A percentile compares a stretch with the other conserved stretches of the same genome.
These are phyloP conservation scores for Leucosticte australis DNA, from an alignment of 2,113 vertebrate genomes.

Conservation along the genomic window DNA sequence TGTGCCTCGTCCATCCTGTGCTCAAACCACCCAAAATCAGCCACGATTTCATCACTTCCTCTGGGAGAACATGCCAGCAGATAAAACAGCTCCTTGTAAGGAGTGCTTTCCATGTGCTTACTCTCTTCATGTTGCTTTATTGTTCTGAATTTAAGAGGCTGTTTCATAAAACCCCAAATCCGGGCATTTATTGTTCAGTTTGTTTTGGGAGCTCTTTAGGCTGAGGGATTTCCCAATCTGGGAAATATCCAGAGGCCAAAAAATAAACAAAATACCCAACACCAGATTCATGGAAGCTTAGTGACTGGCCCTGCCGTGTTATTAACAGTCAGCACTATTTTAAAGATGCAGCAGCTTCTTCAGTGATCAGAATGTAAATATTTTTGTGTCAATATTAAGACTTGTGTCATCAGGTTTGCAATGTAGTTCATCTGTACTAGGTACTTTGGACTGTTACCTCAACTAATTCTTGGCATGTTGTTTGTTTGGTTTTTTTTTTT, in stretches of 20 bases:
- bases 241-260: background rate
- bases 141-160: background rate
- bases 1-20: background rate
- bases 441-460: background rate
- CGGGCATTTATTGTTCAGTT: background rate
- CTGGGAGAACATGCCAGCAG: background rate
- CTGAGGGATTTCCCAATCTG: background rate
- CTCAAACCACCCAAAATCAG: background rate
- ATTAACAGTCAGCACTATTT: background rate
- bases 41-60: background rate
- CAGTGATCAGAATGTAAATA: background rate
- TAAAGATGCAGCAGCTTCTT: background rate
- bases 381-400: background rate
- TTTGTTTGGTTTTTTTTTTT: background rate
- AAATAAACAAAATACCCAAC: background rate
- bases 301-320: background rate
- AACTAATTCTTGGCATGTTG: background rate
- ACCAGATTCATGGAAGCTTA: background rate
- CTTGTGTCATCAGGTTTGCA: background rate
- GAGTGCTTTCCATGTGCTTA: background rate
- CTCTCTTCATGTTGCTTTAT: background rate
- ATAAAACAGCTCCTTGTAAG: constrained; percentile 23
- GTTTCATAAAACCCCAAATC: background rate
- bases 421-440: background rate
- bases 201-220: background rate